Evolutionary conservation across 1,140 invertebrate species (phyloP), one percentile per base, ranked within the genome.

Genomic region (Whitmania pigra): DNA sequence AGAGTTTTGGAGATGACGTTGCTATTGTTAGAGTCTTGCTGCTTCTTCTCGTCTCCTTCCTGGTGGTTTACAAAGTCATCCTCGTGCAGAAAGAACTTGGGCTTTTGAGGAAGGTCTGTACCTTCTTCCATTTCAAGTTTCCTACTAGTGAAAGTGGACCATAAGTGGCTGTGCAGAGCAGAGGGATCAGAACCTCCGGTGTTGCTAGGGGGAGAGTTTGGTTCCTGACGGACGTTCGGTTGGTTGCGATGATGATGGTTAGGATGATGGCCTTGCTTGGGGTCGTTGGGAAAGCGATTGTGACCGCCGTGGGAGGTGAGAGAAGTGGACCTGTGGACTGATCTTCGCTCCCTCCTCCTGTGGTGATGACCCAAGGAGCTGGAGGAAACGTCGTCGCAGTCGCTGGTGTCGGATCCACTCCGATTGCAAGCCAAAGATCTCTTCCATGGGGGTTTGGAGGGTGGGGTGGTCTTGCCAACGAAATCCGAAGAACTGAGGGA

Each of bases 371-470:
- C 43, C 1, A 49, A 13, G 13, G 43, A 49, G 27, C 88, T 85
- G 66, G 85, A 85, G 78, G 93, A 90, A 53, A 89, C 89, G 77
- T 94, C 92, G 80, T 93, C 91, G 4, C 78, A 81, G 79, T 94
- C 92, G 67, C 90, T 92, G 7, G 91, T 89, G 79, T 93, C 91
- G 0, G 91, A 93, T 68, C 90, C 90, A 75, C 90, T 91, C 78
- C 91, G 92, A 63, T 63, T 63, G 57, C 22, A 63, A 13, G 57
- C 22, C 57, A 63, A 25, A 22, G 29, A 31, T 13, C 57, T 22
- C 22, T 31, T 31, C 22, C 57, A 25, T 13, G 11, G 22, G 22
- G 87, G 84, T 49, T 77, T 77, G 55, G 76, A 77, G 36, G 88
- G 83, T 76, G 89, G 86, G 79, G 87, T 86, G 77, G 87, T 87